Conservation (phyloP, 2,797 vertebrate species). For the Setipinna tenuifilis region DNA sequence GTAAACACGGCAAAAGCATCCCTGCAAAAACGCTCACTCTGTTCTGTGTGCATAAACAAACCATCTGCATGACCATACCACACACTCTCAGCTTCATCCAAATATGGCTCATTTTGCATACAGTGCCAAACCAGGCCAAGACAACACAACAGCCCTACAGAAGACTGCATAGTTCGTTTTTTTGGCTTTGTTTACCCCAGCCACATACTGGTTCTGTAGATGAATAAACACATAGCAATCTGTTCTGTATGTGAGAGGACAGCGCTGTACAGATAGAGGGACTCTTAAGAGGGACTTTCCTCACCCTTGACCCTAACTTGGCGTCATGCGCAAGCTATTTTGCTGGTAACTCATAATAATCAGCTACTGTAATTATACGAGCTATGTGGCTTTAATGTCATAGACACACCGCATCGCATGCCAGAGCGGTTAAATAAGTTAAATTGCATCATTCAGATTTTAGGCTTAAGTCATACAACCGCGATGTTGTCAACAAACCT, state of each 20-base stretch:
- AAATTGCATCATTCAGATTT: neutral
- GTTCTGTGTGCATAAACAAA: conserved; percentile 31
- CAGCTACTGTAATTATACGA: neutral
- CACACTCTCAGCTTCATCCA: conserved; percentile 12
- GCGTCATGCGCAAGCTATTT: conserved; percentile 18
- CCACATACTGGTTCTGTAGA: neutral
- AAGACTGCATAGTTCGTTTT: neutral
- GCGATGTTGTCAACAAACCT: neutral
- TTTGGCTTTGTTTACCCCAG: neutral
- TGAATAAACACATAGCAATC: neutral
- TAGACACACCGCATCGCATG: conserved; percentile 27
- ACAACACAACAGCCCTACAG: neutral
- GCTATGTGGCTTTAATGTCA: conserved; percentile 22
- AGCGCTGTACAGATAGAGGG: neutral
- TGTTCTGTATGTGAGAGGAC: neutral
- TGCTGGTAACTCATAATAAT: neutral
- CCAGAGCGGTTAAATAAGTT: conserved; percentile 5
- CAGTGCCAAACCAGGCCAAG: neutral
- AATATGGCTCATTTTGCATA: neutral
- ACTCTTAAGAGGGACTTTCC: conserved; percentile 13
- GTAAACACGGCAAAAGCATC: neutral
- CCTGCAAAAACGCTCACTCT: conserved; percentile 5
- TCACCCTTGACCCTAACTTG: neutral
- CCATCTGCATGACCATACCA: neutral
- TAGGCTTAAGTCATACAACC: neutral